A percentile compares a stretch with the other conserved stretches of the same genome.
phyloP scores from a whole-genome alignment of 1,140 invertebrate genomes.

The Eulimnadia texana region DNA sequence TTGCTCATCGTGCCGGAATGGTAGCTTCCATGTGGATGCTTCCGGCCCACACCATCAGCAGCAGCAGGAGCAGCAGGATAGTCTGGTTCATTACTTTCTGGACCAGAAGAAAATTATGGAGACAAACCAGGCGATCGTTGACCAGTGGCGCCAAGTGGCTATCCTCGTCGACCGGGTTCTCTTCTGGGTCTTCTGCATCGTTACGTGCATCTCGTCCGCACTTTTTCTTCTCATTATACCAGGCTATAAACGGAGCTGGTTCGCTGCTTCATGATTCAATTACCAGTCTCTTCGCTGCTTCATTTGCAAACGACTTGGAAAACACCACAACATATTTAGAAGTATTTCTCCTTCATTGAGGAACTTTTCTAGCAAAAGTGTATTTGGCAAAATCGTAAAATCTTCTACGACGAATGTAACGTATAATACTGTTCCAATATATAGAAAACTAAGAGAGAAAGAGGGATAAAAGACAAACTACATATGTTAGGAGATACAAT shows the following conservation, averaged over 20 bases:
- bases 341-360: too few relatives aligned
- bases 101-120: constrained; percentile 20
- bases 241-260: constrained; percentile 26
- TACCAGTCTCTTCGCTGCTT: too few relatives aligned
- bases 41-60: too few relatives aligned
- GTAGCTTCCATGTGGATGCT: neutral
- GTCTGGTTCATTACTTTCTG: neutral
- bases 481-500: too few relatives aligned
- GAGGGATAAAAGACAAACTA: too few relatives aligned
- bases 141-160: constrained; percentile 40
- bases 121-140: constrained; percentile 25
- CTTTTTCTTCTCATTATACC: constrained; percentile 35
- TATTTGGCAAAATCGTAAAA: too few relatives aligned
- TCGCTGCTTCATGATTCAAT: neutral
- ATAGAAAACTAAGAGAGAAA: too few relatives aligned
- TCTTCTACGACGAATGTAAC: too few relatives aligned
- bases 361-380: too few relatives aligned
- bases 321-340: too few relatives aligned
- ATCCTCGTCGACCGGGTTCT: constrained; percentile 39
- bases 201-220: constrained; percentile 35
- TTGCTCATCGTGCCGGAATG: neutral
- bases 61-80: neutral
- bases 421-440: too few relatives aligned
- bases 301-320: too few relatives aligned
- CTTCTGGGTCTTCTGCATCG: constrained; percentile 42